These are phyloP conservation scores for Leptobrachium leishanense DNA, from an alignment of 2,113 vertebrate genomes.

Conservation along the genomic window DNA sequence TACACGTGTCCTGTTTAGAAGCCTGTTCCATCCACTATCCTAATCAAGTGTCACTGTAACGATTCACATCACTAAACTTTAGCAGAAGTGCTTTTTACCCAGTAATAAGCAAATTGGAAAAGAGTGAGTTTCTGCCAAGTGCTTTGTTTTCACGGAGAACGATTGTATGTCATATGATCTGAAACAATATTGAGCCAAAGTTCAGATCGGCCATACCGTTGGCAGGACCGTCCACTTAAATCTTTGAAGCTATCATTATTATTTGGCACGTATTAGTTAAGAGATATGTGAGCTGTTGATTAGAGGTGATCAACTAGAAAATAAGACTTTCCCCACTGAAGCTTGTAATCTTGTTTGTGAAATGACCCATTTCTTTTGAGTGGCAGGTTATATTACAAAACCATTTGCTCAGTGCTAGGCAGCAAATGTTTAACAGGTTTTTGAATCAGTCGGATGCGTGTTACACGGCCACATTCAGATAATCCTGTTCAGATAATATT, in stretches of 20 bases:
- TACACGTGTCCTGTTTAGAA: no score
- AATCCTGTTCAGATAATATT: no score
- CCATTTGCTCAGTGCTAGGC: constrained; percentile 9
- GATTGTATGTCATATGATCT: no score
- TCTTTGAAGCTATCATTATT: not conserved
- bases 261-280: not conserved
- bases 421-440: constrained; percentile 27
- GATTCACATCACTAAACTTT: no score
- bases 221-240: not conserved
- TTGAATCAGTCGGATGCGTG: not conserved
- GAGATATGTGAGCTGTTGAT: constrained; percentile 22
- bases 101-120: no score
- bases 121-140: no score
- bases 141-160: no score
- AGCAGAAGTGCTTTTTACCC: no score
- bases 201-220: no score
- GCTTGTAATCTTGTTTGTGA: constrained; percentile 42
- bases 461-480: not conserved
- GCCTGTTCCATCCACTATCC: no score
- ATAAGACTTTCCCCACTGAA: constrained; percentile 12
- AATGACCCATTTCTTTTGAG: constrained; percentile 42
- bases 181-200: no score
- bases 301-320: constrained; percentile 41
- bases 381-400: constrained; percentile 29
- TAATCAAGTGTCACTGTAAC: no score